Evolutionary conservation across 2,797 vertebrate genomes (phyloP), one percentile per base, ranked within the genome.

Genomic region (Poecilia velifera): DNA sequence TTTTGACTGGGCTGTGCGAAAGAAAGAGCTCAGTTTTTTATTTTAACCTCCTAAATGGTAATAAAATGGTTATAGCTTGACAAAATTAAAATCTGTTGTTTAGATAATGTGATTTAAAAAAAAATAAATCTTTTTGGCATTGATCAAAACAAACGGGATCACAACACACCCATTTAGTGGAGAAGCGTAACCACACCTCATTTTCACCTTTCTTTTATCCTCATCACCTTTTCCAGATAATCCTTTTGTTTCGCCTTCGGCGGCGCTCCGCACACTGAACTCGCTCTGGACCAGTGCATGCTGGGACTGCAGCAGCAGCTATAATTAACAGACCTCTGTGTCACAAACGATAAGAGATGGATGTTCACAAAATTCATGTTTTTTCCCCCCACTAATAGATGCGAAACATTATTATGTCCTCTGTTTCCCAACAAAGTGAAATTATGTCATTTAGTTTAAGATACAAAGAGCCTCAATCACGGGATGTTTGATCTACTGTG

Each of bases 231-330:
- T 79, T n/a, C 4, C 79, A 20, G 74, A 73, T 72, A 74, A 70
- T 82, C 18, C 28, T 70, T 47, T 59, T 66, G 70, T 79, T 59
- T 34, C 28, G n/a, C 59, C 34, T 39, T 77, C 14, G 71, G 31
- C 88, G 97, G 96, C 82, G 92, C 96, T 80, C 72, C 96, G 96
- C 86, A 77, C 91, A 45, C 78, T 20, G 64, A 28, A 3, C 8
- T 45, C 91, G 94, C 84, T 95, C 78, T 93, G 76, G 92, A 94
- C 20, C 91, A 95, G 74, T 87, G 88, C 78, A 86, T 77, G 8
- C 49, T 95, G 84, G 96, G 96, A 83, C 84, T 96, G 95, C 83
- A 93, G 95, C 78, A 85, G 82, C 75, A 83, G 68, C 93, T 6
- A 77, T 89, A 49, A 80, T 74, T 72, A 85, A 76, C 45, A 76